Base-by-base conservation (phyloP, 1,140 invertebrate species). In the Plutomurus gul region DNA sequence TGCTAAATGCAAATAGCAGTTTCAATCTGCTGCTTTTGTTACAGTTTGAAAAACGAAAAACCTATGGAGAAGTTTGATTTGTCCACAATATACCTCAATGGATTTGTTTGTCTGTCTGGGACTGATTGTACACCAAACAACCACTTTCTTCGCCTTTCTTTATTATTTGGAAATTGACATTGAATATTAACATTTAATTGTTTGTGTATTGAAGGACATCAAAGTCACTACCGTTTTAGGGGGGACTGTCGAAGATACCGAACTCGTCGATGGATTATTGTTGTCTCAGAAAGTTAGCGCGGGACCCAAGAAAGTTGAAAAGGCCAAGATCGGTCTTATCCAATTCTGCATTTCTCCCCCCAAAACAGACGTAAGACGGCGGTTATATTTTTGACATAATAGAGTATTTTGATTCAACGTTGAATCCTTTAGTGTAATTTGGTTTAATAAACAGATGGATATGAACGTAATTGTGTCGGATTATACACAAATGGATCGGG, bases 281-380 rank as follows among this genome's bases (percentile, higher is more conserved):
- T 96, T 99, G 81, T 93, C 94, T 40, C 95, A 96, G 85, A 94
- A 93, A 86, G 91, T 93, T 13, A 91, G 94, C 22, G 96, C 96
- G 85, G 97, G 96, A 4, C 96, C 97, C 1, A 95, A 92, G 82
- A 92, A 93, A 84, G 90, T 99, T 81, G 98, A 99, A 86, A 99
- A 99, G 87, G 97, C 97, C 3, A 99, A 98, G 88, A 98, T 99
- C 89, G 98, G 96, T 81, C 91, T 99, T 0, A 99, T 99, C 84
- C 98, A 99, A 86, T 99, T 99, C 86, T 99, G 98, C 87, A 97
- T 99, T 87, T 99, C 98, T 47, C 96, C 98, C 76, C 98, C 98
- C 8, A 99, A 99, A 89, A 99, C 98, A 79, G 97, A 99, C 89
- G 95, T 96, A 88, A 91, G 90, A 4, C n/a, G n/a, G 4, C 16